These are phyloP conservation scores for Phenganax marumi DNA, from an alignment of 92 coral and sea anemone genomes.

Conservation along the genomic window DNA sequence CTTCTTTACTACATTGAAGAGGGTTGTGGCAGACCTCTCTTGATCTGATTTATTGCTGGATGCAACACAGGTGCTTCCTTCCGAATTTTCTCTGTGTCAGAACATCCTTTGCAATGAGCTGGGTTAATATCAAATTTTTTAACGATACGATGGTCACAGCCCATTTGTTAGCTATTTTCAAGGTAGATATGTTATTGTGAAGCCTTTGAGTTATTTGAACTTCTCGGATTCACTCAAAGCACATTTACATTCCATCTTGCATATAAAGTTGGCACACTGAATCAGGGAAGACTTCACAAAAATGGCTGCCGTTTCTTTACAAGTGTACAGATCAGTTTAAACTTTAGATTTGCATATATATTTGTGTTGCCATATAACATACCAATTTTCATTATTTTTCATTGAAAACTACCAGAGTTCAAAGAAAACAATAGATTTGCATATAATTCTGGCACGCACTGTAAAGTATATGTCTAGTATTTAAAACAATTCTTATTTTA, in stretches of 20 bases:
- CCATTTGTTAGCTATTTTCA: too few relatives aligned
- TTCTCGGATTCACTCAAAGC: background rate
- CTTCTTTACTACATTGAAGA: too few relatives aligned
- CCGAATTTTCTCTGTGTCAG: background rate
- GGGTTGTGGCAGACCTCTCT: too few relatives aligned
- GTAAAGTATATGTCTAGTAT: too few relatives aligned
- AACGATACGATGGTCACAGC: too few relatives aligned
- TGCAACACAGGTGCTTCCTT: background rate
- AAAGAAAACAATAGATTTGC: background rate
- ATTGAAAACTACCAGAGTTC: background rate
- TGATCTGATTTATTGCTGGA: background rate
- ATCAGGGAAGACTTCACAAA: too few relatives aligned
- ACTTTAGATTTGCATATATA: background rate
- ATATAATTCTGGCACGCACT: background rate
- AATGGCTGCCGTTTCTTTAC: too few relatives aligned
- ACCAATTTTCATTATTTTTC: background rate
- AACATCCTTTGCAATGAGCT: background rate
- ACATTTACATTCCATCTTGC: background rate
- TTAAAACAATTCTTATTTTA: too few relatives aligned
- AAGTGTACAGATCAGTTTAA: background rate
- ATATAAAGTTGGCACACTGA: background rate
- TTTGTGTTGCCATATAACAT: background rate
- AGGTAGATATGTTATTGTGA: background rate
- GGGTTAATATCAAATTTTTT: background rate
- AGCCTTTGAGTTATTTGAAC: conserved; percentile 1